phyloP scores from a whole-genome alignment of 2,888 invertebrate species.

The Machimus atricapillus region DNA sequence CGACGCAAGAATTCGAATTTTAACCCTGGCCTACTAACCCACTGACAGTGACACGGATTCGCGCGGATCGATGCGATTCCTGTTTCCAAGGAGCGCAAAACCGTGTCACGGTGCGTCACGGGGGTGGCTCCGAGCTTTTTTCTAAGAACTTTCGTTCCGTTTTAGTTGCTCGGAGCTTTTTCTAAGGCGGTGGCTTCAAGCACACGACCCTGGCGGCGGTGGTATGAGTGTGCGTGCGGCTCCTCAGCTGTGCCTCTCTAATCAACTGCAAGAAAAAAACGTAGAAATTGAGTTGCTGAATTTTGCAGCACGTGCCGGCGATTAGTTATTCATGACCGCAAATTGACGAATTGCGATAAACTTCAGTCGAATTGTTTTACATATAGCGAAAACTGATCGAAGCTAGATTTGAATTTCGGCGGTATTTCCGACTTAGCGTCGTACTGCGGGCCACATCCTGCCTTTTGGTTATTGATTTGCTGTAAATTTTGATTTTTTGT shows the following conservation, averaged over 20 bases:
- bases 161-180: not conserved
- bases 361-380: not conserved
- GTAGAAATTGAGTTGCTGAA: not conserved
- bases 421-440: not conserved
- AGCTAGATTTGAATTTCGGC: not conserved
- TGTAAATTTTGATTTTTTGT: not conserved
- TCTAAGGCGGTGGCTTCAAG: not conserved
- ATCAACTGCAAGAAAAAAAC: not conserved
- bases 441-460: not conserved
- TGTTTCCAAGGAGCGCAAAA: not conserved
- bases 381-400: not conserved
- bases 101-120: not conserved
- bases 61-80: not conserved
- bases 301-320: not conserved
- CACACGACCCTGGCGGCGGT: not conserved
- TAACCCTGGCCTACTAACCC: constrained; percentile 15
- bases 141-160: not conserved
- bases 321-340: not conserved
- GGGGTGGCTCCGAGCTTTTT: not conserved
- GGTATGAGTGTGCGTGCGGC: not conserved
- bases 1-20: not conserved
- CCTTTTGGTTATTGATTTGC: not conserved
- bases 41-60: constrained; percentile 23
- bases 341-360: not conserved
- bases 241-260: not conserved